Conservation (phyloP, 1,140 invertebrate species). For the Palaemon carinicauda region DNA sequence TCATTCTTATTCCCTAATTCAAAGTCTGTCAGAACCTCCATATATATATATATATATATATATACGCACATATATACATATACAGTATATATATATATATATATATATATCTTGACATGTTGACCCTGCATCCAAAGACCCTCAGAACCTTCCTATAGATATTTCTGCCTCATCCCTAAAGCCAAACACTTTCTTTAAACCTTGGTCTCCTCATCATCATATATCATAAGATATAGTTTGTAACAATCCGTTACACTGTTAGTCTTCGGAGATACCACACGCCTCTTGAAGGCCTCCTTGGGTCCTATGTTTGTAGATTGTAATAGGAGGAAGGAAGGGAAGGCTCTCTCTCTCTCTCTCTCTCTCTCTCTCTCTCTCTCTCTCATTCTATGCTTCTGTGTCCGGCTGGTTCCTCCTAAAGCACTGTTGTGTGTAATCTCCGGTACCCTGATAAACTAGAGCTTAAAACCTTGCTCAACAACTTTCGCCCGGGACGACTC, state of each 20-base stretch:
- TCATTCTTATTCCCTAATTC: too few species aligned
- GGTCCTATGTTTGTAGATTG: background rate
- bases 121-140: background rate
- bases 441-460: background rate
- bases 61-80: background rate
- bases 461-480: background rate
- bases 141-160: too few species aligned
- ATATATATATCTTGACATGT: background rate
- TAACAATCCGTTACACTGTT: too few species aligned
- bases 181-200: too few species aligned
- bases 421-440: background rate
- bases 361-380: constrained; percentile 25
- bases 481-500: background rate
- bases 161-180: too few species aligned
- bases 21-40: too few species aligned
- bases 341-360: background rate
- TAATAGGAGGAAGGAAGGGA: background rate
- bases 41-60: constrained; percentile 12
- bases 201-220: too few species aligned
- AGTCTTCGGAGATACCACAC: too few species aligned
- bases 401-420: background rate
- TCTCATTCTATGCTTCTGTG: background rate
- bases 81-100: constrained; percentile 14
- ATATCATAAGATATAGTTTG: too few species aligned
- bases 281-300: too few species aligned